phyloP scores from a whole-genome alignment of 2,888 invertebrate species.

The Drosophila ezoana region DNA sequence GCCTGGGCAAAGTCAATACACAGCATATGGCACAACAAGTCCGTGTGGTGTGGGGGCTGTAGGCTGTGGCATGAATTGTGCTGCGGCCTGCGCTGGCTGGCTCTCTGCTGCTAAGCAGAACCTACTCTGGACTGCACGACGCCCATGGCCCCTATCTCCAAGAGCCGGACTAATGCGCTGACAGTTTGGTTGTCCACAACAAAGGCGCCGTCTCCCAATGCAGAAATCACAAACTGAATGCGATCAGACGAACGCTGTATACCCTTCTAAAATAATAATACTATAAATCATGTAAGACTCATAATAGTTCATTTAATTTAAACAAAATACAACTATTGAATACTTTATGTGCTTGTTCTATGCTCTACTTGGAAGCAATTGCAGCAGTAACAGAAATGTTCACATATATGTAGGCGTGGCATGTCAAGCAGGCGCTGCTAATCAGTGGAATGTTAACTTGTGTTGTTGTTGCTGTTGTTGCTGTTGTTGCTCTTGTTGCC shows the following conservation, averaged over 20 bases:
- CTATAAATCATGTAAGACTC: too few species aligned
- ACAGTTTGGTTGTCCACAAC: slow-evolving; percentile 13
- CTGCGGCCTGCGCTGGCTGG: not conserved
- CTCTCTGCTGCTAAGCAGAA: not conserved
- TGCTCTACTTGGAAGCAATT: too few species aligned
- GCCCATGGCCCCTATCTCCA: slow-evolving; percentile 9
- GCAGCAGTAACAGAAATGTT: too few species aligned
- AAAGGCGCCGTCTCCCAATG: slow-evolving; percentile 22
- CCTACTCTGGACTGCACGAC: not conserved
- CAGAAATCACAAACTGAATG: not conserved
- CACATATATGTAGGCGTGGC: slow-evolving; percentile 3
- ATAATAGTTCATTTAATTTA: too few species aligned
- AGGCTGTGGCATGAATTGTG: not conserved
- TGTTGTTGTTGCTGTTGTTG: not conserved
- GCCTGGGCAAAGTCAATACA: slow-evolving; percentile 45
- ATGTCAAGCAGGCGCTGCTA: slow-evolving; percentile 1
- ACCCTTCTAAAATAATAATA: not conserved
- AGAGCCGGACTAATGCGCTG: slow-evolving; percentile 2
- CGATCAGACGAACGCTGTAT: not conserved
- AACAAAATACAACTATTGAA: too few species aligned
- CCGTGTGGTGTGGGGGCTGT: not conserved
- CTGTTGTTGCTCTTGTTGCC: not conserved
- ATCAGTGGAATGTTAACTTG: slow-evolving; percentile 8
- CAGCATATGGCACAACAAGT: slow-evolving; percentile 53
- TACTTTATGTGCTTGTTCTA: too few species aligned